Conservation (phyloP, 2,113 vertebrate genomes). For the Mola mola region DNA sequence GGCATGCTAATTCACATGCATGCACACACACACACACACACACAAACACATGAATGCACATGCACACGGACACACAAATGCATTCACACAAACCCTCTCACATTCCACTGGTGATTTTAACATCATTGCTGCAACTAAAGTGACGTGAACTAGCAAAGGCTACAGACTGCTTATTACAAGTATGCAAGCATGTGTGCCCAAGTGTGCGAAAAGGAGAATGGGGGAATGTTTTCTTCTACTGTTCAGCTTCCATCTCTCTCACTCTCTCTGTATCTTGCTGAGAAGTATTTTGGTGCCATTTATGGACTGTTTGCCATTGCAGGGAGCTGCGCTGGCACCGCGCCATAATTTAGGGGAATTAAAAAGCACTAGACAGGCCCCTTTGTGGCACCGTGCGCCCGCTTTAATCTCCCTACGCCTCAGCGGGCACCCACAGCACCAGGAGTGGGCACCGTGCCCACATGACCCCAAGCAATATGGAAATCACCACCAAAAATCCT, state of each 20-base stretch:
- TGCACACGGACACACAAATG: slow-evolving; percentile 22
- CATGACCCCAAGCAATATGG: slow-evolving; percentile 82
- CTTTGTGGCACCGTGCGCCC: slow-evolving; percentile 81
- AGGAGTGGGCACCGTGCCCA: slow-evolving; percentile 79
- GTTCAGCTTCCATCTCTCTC: slow-evolving; percentile 37
- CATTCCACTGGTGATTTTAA: slow-evolving; percentile 62
- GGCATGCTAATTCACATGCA: slow-evolving; percentile 36
- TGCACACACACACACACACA: slow-evolving; percentile 21
- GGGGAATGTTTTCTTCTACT: slow-evolving; percentile 59
- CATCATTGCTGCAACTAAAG: slow-evolving; percentile 41
- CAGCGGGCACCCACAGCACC: slow-evolving; percentile 77
- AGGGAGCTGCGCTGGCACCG: slow-evolving; percentile 76
- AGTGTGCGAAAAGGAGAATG: slow-evolving; percentile 45
- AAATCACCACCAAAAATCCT: slow-evolving; percentile 79
- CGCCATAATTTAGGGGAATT: slow-evolving; percentile 85
- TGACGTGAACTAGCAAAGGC: slow-evolving; percentile 53
- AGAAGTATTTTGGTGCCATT: slow-evolving; percentile 75
- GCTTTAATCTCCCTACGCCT: slow-evolving; percentile 83
- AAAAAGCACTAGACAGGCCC: slow-evolving; percentile 84
- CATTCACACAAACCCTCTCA: slow-evolving; percentile 28
- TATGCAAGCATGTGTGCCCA: slow-evolving; percentile 60
- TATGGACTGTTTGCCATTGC: slow-evolving; percentile 77
- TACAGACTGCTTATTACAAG: slow-evolving; percentile 67
- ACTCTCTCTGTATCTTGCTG: slow-evolving; percentile 58
- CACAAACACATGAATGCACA: slow-evolving; percentile 19